A percentile compares a stretch with the other conserved stretches of the same genome.
These are phyloP conservation scores for Brachionus rubens DNA, from an alignment of 1,140 invertebrate species.

Conservation along the genomic window DNA sequence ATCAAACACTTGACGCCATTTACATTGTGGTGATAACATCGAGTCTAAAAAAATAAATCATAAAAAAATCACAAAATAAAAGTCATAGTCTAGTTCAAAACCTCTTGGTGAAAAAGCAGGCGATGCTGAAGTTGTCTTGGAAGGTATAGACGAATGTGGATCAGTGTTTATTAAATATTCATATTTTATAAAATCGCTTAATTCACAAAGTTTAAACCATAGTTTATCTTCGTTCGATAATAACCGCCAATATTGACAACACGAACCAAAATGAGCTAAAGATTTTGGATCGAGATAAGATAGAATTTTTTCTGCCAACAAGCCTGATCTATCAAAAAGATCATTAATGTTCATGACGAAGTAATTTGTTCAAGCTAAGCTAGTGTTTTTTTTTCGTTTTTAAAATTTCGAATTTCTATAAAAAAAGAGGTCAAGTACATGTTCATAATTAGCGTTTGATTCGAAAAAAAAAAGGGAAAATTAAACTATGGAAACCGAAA, in stretches of 20 bases:
- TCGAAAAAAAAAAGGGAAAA: not conserved
- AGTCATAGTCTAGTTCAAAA: too few species aligned
- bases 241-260: not conserved
- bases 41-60: too few species aligned
- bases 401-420: too few species aligned
- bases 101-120: conserved; percentile 10
- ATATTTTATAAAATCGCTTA: conserved; percentile 1
- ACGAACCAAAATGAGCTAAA: conserved; percentile 30
- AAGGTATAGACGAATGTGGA: not conserved
- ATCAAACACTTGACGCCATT: conserved; percentile 54
- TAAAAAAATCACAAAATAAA: too few species aligned
- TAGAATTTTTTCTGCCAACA: conserved; percentile 35
- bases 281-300: conserved; percentile 19
- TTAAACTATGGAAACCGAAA: conserved; percentile 16
- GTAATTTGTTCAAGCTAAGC: too few species aligned
- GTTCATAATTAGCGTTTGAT: too few species aligned
- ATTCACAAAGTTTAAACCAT: conserved; percentile 11
- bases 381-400: too few species aligned
- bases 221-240: conserved; percentile 1
- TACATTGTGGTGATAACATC: conserved; percentile 47
- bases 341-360: conserved; percentile 24
- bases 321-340: not conserved
- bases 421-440: too few species aligned
- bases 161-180: not conserved
- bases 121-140: not conserved